Evolutionary conservation across 2,888 invertebrate species (phyloP), one percentile per base, ranked within the genome.

Genomic region (Mythimna lalbum): DNA sequence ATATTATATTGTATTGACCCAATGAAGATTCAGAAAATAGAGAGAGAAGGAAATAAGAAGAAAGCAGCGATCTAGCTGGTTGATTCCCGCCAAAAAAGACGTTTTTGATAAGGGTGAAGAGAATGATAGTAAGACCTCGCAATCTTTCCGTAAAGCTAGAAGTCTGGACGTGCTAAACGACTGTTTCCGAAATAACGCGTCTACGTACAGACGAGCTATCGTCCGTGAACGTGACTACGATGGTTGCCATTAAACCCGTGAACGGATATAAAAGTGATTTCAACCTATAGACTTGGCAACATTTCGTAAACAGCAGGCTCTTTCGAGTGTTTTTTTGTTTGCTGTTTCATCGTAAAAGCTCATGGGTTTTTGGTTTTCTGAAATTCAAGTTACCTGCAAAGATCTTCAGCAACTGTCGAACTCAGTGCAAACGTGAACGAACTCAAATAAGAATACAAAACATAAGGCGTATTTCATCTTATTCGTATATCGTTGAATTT

Each of bases 271-370:
- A 84, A 82, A 86, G 85, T 87, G 86, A 88, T 88, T 74, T 70
- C 82, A 86, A 86, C 83, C 84, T 87, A 84, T 84, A 69, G 74
- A 73, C 83, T 85, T 87, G 88, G 86, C 89, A 89, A 81, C 84
- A 77, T 82, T 85, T 86, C 81, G 82, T 89, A 89, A 87, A 89
- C 89, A 89, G 47, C 19, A 49, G 47, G 47, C 9, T 49, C 1
- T 47, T 47, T 47, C 27, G 2, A 47, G 4, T 80, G 84, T 82
- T 78, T 62, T 21, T 33, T 49, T 10, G 9, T 47, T 77, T 69
- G 63, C 64, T 70, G 19, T 70, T 61, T 67, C 19, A 31, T 75
- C 50, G 12, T 50, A 52, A 61, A 74, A 63, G 43, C 36, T 55
- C 12, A 19, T n/a, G 36, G 7, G 53, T 10, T 36, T 49, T 27